phyloP scores from a whole-genome alignment of 2,113 vertebrate species.

The Coturnix japonica region DNA sequence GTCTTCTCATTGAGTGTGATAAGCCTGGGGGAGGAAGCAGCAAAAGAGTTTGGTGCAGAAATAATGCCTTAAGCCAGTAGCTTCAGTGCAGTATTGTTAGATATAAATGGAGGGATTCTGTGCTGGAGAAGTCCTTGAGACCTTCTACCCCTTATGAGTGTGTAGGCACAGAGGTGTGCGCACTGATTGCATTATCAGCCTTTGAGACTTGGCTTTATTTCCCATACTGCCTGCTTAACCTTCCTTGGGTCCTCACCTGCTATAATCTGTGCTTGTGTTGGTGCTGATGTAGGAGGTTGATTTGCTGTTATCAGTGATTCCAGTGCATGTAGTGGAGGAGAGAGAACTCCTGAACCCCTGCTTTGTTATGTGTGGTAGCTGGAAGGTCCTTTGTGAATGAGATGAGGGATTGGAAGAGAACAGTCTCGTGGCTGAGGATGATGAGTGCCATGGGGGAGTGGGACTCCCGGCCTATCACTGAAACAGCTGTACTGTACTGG shows the following conservation, averaged over 20 bases:
- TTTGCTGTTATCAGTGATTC: background rate
- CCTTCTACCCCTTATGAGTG: background rate
- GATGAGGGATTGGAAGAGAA: background rate
- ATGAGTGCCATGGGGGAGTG: background rate
- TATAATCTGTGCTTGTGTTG: background rate
- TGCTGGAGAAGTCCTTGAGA: background rate
- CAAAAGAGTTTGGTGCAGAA: background rate
- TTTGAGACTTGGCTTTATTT: background rate
- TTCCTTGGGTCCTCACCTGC: background rate
- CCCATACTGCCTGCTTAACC: background rate
- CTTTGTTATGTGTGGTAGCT: background rate
- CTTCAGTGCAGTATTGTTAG: background rate
- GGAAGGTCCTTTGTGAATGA: background rate
- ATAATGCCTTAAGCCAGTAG: constrained; percentile 31
- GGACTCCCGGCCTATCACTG: background rate
- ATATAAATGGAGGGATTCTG: background rate
- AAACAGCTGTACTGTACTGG: background rate
- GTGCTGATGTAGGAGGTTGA: background rate
- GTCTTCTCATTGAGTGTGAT: background rate
- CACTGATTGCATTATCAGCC: background rate
- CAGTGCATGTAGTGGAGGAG: background rate
- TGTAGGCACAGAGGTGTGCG: background rate
- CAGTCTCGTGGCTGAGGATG: background rate
- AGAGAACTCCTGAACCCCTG: background rate
- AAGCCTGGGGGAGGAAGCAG: constrained; percentile 32